Evolutionary conservation across 2,113 vertebrate species (phyloP), one percentile per base, ranked within the genome.

Genomic region (Eudyptes chrysolophus): DNA sequence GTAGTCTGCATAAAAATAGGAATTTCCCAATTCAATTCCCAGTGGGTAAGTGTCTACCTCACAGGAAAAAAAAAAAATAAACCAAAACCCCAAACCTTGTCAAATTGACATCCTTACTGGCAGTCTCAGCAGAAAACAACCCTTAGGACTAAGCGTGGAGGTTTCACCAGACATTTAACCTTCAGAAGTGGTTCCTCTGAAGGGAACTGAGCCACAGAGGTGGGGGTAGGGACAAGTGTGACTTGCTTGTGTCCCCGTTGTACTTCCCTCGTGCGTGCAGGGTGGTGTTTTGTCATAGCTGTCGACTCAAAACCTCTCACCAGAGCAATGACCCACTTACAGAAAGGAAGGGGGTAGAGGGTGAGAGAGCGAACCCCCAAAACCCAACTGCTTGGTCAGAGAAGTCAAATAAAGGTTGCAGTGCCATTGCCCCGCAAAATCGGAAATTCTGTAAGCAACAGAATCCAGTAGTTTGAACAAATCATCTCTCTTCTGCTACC

Each of bases 211-310:
- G 38, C 14, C 66, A n/a, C 9, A 7, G 38, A 13, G 11, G 44
- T 15, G 2, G 60, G 25, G 14, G 9, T 26, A 75, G 44, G 42
- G 52, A 55, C 32, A 55, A 6, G 9, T 0, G 0, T 29, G 54
- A 40, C 62, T 49, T 16, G 7, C 1, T 38, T 1, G 3, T 38
- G 49, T 48, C 44, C 57, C 30, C 7, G 2, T 5, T 34, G 72
- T 16, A 8, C 46, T 38, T 60, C 32, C 66, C 54, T 44, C 0
- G 0, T 21, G 25, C 2, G 3, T 5, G 9, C 48, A 84, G 62
- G 54, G 46, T 21, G 27, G 57, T 0, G 0, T 40, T 81, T 49
- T 5, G 3, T 20, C 38, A 32, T 19, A 32, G 44, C 27, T 57
- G 40, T 4, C 68, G 62, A 10, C n/a, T 36, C 42, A 61, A 25